A percentile compares a stretch with the other conserved stretches of the same genome.
phyloP scores from a whole-genome alignment of 2,113 vertebrate genomes.

The Genyomyrus donnyi region DNA sequence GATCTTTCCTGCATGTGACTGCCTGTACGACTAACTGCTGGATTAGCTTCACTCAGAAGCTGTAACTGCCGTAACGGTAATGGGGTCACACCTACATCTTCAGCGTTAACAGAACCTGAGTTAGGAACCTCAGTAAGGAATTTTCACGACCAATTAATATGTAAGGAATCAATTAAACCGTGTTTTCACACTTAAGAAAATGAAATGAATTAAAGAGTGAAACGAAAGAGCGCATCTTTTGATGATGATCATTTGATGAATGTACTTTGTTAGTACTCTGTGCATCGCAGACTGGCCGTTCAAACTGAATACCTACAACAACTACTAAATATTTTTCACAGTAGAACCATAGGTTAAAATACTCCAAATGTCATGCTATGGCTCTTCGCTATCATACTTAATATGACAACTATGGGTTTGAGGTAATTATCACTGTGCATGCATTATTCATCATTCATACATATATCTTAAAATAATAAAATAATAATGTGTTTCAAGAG shows the following conservation, averaged over 20 bases:
- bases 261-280: neutral
- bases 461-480: neutral
- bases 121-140: neutral
- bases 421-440: neutral
- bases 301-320: neutral
- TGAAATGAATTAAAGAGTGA: neutral
- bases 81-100: neutral
- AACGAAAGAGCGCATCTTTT: neutral
- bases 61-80: no score
- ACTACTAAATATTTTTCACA: neutral
- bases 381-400: neutral
- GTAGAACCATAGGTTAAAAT: neutral
- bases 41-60: neutral
- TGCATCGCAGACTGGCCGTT: neutral
- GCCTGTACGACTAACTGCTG: neutral
- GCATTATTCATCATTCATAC: neutral
- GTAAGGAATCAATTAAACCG: neutral
- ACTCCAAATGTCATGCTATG: neutral
- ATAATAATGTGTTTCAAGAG: neutral
- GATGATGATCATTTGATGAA: neutral
- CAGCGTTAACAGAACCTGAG: neutral
- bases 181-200: neutral
- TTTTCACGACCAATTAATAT: neutral
- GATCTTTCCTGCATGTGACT: neutral
- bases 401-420: neutral